phyloP scores from a whole-genome alignment of 2,797 vertebrate genomes.

The Hemitrygon akajei region DNA sequence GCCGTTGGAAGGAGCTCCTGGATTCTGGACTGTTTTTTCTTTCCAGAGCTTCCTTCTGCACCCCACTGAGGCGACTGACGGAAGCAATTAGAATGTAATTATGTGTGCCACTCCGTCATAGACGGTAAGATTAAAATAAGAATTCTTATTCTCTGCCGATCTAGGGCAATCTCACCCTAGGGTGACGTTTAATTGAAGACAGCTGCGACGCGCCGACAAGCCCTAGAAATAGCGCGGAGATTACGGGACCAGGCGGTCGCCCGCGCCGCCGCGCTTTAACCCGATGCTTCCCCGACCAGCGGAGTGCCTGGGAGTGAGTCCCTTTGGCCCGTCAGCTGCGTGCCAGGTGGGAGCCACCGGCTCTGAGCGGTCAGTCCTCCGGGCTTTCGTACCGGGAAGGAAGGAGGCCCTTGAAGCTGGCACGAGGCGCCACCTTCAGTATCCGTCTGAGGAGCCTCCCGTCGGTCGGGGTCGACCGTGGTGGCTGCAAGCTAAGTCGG shows the following conservation, averaged over 20 bases:
- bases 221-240: slow-evolving; percentile 2
- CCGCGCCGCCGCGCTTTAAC: background rate
- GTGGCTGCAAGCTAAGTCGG: too few relatives aligned
- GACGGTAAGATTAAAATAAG: background rate
- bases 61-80: background rate
- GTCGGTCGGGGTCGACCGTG: too few relatives aligned
- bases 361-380: too few relatives aligned
- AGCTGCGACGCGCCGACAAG: background rate
- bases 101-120: background rate
- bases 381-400: too few relatives aligned
- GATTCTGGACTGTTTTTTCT: too few relatives aligned
- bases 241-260: background rate
- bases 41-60: background rate
- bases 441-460: too few relatives aligned
- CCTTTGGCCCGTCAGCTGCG: too few relatives aligned
- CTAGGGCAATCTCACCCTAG: slow-evolving; percentile 4
- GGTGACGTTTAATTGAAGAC: background rate
- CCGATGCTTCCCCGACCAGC: background rate
- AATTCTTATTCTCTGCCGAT: background rate
- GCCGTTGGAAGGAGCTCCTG: background rate
- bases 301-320: too few relatives aligned
- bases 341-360: too few relatives aligned
- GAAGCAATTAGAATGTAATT: background rate
- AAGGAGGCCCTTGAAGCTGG: background rate
- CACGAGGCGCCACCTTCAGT: background rate